A percentile compares a stretch with the other conserved stretches of the same genome.
These are phyloP conservation scores for Polietes domitor DNA, from an alignment of 2,888 invertebrate species.

Conservation along the genomic window DNA sequence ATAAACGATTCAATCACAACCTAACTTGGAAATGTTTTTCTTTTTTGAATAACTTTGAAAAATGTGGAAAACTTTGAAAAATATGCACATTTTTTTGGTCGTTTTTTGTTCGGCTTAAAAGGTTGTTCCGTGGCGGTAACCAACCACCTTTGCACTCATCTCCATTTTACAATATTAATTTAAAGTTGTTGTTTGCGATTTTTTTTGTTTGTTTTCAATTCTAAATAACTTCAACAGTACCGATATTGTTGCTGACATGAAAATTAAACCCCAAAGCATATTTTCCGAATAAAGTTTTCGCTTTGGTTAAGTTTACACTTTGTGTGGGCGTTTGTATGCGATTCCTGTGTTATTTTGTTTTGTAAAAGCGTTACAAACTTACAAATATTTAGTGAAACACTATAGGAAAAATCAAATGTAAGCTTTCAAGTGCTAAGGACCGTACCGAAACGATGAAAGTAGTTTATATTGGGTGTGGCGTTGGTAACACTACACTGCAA, in stretches of 20 bases:
- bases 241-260: slow-evolving; percentile 35
- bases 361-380: background rate
- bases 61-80: background rate
- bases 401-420: background rate
- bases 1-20: background rate
- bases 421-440: background rate
- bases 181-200: background rate
- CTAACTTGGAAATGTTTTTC: background rate
- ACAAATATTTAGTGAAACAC: slow-evolving; percentile 1
- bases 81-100: background rate
- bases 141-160: background rate
- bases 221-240: slow-evolving; percentile 1
- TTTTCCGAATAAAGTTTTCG: slow-evolving; percentile 15
- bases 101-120: background rate
- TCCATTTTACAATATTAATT: slow-evolving; percentile 17
- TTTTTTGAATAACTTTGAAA: too few relatives aligned
- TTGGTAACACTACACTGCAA: too few relatives aligned
- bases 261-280: slow-evolving; percentile 43
- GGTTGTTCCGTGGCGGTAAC: background rate
- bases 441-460: too few relatives aligned
- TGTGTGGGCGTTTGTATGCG: background rate
- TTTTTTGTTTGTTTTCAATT: background rate
- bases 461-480: too few relatives aligned
- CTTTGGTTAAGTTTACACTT: background rate
- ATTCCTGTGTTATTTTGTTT: background rate